phyloP scores from a whole-genome alignment of 2,888 invertebrate genomes.

The Coenonympha glycerion region DNA sequence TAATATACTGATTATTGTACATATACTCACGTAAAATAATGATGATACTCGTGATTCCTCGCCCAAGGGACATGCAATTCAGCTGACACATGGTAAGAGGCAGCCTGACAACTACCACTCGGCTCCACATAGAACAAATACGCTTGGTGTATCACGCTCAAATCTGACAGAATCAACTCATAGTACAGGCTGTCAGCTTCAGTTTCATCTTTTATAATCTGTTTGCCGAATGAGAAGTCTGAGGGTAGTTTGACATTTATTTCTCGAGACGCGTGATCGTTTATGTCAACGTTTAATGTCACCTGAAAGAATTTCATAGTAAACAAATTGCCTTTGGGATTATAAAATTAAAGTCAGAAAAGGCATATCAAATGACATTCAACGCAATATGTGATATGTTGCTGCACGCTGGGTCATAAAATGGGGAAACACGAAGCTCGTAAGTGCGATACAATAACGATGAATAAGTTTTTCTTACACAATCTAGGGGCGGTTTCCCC shows the following conservation, averaged over 20 bases:
- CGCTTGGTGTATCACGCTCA: slow-evolving; percentile 77
- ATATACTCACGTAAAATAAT: slow-evolving; percentile 75
- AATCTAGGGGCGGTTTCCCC: too few species aligned
- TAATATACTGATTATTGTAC: too few species aligned
- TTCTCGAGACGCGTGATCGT: slow-evolving; percentile 63
- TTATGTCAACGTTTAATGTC: slow-evolving; percentile 79
- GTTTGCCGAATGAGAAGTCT: slow-evolving; percentile 42
- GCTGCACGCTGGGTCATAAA: too few species aligned
- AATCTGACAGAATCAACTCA: slow-evolving; percentile 74
- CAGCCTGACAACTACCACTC: slow-evolving; percentile 51
- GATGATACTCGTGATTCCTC: slow-evolving; percentile 75
- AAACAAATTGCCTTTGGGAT: too few species aligned
- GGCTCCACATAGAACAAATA: slow-evolving; percentile 78
- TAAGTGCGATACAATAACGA: too few species aligned
- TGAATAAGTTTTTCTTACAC: too few species aligned
- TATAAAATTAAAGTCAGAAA: too few species aligned
- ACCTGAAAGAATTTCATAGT: slow-evolving; percentile 59
- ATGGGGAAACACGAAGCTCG: too few species aligned
- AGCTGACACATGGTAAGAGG: slow-evolving; percentile 75
- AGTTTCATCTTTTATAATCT: slow-evolving; percentile 70
- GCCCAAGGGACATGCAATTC: slow-evolving; percentile 81
- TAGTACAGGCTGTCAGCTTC: slow-evolving; percentile 76
- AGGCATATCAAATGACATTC: too few species aligned
- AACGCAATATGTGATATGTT: too few species aligned
- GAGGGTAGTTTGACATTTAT: slow-evolving; percentile 57